phyloP scores from a whole-genome alignment of 2,797 vertebrate genomes.

The Sebastes reedi region DNA sequence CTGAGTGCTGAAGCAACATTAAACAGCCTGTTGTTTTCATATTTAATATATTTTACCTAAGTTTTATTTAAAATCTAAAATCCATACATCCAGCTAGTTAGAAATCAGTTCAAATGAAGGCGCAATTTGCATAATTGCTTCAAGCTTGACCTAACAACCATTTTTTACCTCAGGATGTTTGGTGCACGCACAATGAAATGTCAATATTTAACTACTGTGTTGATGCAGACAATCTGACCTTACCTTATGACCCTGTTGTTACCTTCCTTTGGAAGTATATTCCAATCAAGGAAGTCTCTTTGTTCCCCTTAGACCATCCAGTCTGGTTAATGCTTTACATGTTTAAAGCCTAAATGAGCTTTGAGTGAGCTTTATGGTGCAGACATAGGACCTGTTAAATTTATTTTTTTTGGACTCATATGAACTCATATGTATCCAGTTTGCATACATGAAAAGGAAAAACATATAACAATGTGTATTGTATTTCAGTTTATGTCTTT shows the following conservation, averaged over 20 bases:
- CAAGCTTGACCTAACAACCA: background rate
- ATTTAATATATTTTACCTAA: background rate
- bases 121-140: background rate
- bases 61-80: background rate
- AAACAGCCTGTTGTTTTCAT: background rate
- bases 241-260: background rate
- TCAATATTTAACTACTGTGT: constrained; percentile 21
- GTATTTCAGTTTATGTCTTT: background rate
- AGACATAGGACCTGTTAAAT: background rate
- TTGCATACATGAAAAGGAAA: background rate
- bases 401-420: background rate
- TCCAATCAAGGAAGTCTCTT: background rate
- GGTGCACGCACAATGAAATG: background rate
- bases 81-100: background rate
- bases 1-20: background rate
- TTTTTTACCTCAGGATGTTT: background rate
- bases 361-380: background rate
- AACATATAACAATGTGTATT: background rate
- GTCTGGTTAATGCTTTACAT: constrained; percentile 22
- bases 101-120: background rate
- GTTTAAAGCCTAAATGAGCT: background rate
- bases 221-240: background rate
- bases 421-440: background rate
- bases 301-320: background rate
- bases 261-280: background rate